Evolutionary conservation across 2,888 invertebrate species (phyloP), one percentile per base, ranked within the genome.

Genomic region (Stomorhina lunata): DNA sequence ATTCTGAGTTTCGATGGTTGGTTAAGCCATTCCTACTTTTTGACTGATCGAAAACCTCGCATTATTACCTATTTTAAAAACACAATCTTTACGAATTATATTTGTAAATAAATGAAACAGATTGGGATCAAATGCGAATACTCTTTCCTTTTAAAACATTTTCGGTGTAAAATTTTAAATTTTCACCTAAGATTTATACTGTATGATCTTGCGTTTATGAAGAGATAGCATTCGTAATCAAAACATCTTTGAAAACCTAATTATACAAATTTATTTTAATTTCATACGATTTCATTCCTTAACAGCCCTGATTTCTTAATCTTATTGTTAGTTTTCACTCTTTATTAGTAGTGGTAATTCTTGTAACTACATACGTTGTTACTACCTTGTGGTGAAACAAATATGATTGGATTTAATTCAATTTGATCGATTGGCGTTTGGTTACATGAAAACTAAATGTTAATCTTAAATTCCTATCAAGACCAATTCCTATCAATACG

Each of bases 341-440:
- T 9, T 22, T 78, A 32, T 20, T 50, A 53, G 61, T 32, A 61
- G 72, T 40, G 10, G 32, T 10, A 40, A 22, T 65, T 40, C 45
- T 71, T 65, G 45, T 45, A 55, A 48, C 37, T 55, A n/a, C n/a
- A n/a, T n/a, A n/a, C n/a, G 9, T 63, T 66, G 34, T 27, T 57
- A 25, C 37, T 50, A 63, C 6, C 43, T 55, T 75, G 57, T 68
- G 32, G 59, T 73, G 66, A 59, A 61, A 73, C 40, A 73, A 79
- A 66, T 45, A 65, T 66, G 72, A 59, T 57, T 78, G 69, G 32
- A 79, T 66, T 37, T 66, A 63, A 69, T 66, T 37, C 59, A 63
- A 69, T 68, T 66, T 73, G 78, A 81, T 81, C 72, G 73, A 78
- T 81, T 68, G 69, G 9, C 55, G 37, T 73, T 66, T 66, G n/a